Base-by-base conservation (phyloP, 2,888 invertebrate genomes). In the Xestia c-nigrum region DNA sequence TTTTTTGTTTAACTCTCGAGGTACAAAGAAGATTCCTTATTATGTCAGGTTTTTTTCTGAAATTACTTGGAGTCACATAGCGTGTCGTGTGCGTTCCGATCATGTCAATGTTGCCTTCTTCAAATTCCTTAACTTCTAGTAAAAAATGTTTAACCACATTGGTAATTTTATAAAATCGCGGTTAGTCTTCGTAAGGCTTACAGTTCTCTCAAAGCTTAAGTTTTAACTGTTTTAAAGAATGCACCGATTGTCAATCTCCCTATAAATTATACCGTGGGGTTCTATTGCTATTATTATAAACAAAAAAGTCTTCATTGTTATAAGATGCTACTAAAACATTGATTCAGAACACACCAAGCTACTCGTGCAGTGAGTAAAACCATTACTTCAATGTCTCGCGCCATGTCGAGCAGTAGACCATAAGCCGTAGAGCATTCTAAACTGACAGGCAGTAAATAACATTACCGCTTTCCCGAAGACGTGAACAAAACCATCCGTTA, bases 361-460 rank as follows among this genome's bases (percentile, higher is more conserved):
- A 10, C 6, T 40, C 24, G 21, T 31, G 10, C 19, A 16, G n/a
- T 14, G 7, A 24, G 9, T 65, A 12, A 46, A 59, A 55, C 38
- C 10, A 40, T 68, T 50, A 59, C 24, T 69, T 52, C 9, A 31
- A 6, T 59, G 76, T 76, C 79, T 63, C 61, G 14, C 38, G 63
- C 43, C 46, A 69, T 64, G 63, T 57, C 57, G 40, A 52, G 24
- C 43, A 47, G 43, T 64, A 10, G 47, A 57, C 76, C 59, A 66
- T 66, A 66, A 82, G 14, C 70, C 21, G n/a, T 70, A 21, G 52
- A 64, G 19, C 50, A 38, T 43, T 72, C 59, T 69, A 61, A 72
- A 74, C 61, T 69, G 84, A 74, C 84, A 74, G 50, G 55, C 47
- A 24, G 65, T 83, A 84, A 83, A 83, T 83, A 75, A 72, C 61